Evolutionary conservation across 2,113 vertebrate genomes (phyloP).

Genomic region (Tetrao urogallus): DNA sequence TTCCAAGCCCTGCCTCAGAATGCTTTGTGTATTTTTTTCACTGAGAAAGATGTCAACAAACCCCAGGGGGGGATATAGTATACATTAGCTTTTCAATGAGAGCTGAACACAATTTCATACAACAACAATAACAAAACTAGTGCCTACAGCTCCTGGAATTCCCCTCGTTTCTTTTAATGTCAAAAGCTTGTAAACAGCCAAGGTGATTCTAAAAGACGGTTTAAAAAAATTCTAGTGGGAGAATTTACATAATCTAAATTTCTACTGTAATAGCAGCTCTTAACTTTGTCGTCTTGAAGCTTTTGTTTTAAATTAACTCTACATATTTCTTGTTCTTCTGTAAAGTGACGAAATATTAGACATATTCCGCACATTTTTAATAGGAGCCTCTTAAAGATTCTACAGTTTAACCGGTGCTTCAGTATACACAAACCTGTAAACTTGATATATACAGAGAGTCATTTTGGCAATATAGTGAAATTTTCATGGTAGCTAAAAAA

Average conservation of each 20-base stretch:
- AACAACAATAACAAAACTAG: not conserved
- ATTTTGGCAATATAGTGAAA: not conserved
- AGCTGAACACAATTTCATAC: not conserved
- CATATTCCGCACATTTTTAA: not conserved
- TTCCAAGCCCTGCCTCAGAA: not conserved
- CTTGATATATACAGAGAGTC: not conserved
- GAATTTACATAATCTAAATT: not conserved
- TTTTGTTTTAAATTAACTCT: not conserved
- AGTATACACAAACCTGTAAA: not conserved
- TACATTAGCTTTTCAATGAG: not conserved
- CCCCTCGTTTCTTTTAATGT: constrained; percentile 49
- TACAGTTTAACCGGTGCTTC: not conserved
- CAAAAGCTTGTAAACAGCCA: not conserved
- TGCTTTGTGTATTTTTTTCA: constrained; percentile 11
- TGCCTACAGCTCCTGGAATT: constrained; percentile 28
- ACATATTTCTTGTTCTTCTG: not conserved
- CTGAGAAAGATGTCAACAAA: constrained; percentile 27
- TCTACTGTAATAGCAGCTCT: not conserved
- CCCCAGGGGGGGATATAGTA: not conserved
- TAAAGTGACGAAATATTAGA: not conserved
- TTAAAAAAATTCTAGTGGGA: not conserved
- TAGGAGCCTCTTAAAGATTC: not conserved
- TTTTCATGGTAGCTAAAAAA: not conserved
- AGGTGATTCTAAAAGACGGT: not conserved
- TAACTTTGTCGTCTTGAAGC: accelerated